phyloP scores from a whole-genome alignment of 2,888 invertebrate genomes.

The Opisthograptis luteolata region DNA sequence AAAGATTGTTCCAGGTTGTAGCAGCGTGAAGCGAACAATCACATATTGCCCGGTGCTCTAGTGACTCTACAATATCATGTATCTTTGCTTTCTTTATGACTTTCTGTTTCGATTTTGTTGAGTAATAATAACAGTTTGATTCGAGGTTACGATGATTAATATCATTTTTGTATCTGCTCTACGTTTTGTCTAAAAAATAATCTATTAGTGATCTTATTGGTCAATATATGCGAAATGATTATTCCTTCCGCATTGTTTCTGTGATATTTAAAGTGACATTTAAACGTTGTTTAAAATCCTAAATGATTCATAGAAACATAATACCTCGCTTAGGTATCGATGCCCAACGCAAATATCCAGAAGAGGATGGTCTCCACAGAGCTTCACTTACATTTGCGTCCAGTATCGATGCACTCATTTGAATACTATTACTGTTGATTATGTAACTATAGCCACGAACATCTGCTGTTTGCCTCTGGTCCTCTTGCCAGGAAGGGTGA shows the following conservation, averaged over 20 bases:
- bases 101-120: slow-evolving; percentile 71
- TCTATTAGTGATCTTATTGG: too few species aligned
- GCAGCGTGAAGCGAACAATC: slow-evolving; percentile 66
- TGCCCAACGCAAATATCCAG: slow-evolving; percentile 10
- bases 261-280: too few species aligned
- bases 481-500: slow-evolving; percentile 42
- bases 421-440: slow-evolving; percentile 78
- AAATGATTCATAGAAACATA: not conserved
- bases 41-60: slow-evolving; percentile 72
- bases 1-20: slow-evolving; percentile 24
- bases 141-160: slow-evolving; percentile 33
- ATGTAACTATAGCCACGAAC: slow-evolving; percentile 75
- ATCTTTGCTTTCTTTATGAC: slow-evolving; percentile 66
- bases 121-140: slow-evolving; percentile 45
- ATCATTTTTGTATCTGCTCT: slow-evolving; percentile 11
- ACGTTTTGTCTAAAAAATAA: not conserved
- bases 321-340: slow-evolving; percentile 4
- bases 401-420: slow-evolving; percentile 66
- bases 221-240: too few species aligned
- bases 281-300: not conserved
- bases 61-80: slow-evolving; percentile 74
- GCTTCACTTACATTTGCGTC: slow-evolving; percentile 37
- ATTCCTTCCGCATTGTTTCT: too few species aligned
- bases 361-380: slow-evolving; percentile 6
- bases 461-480: slow-evolving; percentile 77